phyloP scores from a whole-genome alignment of 2,888 invertebrate genomes.

The Apodemia hepburni region DNA sequence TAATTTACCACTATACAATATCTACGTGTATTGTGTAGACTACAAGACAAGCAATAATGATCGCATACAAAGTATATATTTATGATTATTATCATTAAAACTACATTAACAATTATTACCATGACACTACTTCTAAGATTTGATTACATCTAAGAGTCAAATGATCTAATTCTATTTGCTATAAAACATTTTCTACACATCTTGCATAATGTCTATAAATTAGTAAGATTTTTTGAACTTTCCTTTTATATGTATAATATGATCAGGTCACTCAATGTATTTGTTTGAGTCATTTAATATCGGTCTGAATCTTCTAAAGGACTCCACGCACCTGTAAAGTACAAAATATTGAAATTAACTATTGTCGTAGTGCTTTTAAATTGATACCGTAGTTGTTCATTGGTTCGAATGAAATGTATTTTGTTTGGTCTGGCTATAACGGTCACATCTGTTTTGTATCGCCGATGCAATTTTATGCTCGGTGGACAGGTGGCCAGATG shows the following conservation, averaged over 20 bases:
- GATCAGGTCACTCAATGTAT: constrained; percentile 1
- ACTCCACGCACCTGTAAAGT: constrained; percentile 18
- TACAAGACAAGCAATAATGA: not conserved
- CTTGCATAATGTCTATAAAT: constrained; percentile 6
- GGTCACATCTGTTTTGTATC: too few species aligned
- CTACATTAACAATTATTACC: constrained; percentile 4
- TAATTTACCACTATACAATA: constrained; percentile 1
- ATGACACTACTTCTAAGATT: not conserved
- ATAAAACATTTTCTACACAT: not conserved
- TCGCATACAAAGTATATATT: constrained; percentile 8
- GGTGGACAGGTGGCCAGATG: not conserved
- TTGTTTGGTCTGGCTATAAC: too few species aligned
- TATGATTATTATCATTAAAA: not conserved
- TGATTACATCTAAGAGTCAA: not conserved
- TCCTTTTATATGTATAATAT: constrained; percentile 6
- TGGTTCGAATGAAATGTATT: not conserved
- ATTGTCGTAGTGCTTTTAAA: not conserved
- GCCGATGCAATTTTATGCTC: too few species aligned
- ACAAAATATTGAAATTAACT: not conserved
- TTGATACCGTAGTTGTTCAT: not conserved
- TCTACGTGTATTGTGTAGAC: constrained; percentile 1
- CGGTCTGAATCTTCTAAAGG: not conserved
- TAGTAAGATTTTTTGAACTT: constrained; percentile 8
- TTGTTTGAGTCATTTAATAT: not conserved
- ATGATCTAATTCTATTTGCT: not conserved